Base-by-base conservation (phyloP, 1,140 invertebrate genomes). In the Bombus pascuorum region DNA sequence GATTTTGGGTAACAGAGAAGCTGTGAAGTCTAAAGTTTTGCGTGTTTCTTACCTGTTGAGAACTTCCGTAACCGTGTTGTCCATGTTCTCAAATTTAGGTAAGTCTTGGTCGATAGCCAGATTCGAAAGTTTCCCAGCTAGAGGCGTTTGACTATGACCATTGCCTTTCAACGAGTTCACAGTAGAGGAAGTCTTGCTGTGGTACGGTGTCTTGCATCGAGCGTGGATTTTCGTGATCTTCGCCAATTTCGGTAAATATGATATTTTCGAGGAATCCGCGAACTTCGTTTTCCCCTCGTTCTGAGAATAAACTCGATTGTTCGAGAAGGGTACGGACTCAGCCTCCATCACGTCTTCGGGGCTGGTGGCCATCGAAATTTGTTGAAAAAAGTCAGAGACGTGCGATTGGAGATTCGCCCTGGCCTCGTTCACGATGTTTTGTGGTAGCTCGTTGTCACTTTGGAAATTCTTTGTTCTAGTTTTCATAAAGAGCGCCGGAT, bases 361-460 rank as follows among this genome's bases (percentile, higher is more conserved):
- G 44, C 95, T 96, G 9, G 95, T 95, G 9, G 95, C 94, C 86
- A 95, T 91, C 44, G 95, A 94, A 28, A 96, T 96, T 87, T 96
- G 95, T n/a, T 96, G 94, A 15, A 96, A 94, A 78, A 96, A 95
- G 80, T 96, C 95, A 18, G 95, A 95, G 1, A 96, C 95, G 88
- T 95, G 95, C 12, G 95, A 94, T 72, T 95, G 94, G 32, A 95
- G 91, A 86, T 95, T 93, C 22, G 91, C 93, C 39, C 94, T 91
- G 53, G 94, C 92, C 80, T 94, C 94, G 86, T 94, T 94, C 39
- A 94, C 86, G 47, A 94, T 88, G 10, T 93, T 95, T 68, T 93
- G 94, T 13, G 93, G 94, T 13, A 94, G 76, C 87, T 95, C 93
- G 53, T 88, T 89, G 81, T 91, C 92, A 70, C 88, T 92, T 39